phyloP scores from a whole-genome alignment of 2,113 vertebrate genomes.

The Pollachius pollachius region DNA sequence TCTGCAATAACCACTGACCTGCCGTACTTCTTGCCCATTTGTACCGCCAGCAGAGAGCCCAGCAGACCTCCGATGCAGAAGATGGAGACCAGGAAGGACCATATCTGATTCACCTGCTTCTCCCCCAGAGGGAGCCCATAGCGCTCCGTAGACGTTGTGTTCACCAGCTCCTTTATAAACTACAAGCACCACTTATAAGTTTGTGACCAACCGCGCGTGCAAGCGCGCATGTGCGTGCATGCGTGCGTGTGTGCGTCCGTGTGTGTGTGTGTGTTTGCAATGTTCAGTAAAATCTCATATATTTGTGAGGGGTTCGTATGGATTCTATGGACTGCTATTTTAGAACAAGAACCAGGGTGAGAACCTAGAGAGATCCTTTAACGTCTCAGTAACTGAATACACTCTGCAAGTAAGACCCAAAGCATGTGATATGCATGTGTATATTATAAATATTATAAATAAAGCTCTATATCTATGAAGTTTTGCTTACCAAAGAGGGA shows the following conservation, averaged over 20 bases:
- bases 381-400: too few relatives aligned
- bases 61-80: conserved; percentile 69
- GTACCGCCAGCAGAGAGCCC: conserved; percentile 35
- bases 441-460: too few relatives aligned
- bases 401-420: too few relatives aligned
- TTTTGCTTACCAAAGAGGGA: conserved; percentile 75
- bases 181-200: conserved; percentile 30
- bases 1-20: conserved; percentile 50
- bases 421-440: too few relatives aligned
- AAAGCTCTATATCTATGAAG: background rate
- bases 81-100: conserved; percentile 72
- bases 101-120: conserved; percentile 68
- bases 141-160: conserved; percentile 59
- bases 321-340: too few relatives aligned
- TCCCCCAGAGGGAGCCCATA: conserved; percentile 50
- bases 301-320: too few relatives aligned
- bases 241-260: too few relatives aligned
- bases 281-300: too few relatives aligned
- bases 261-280: too few relatives aligned
- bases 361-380: too few relatives aligned
- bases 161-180: conserved; percentile 72
- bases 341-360: too few relatives aligned
- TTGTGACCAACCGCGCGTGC: background rate
- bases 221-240: background rate
- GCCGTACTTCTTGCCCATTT: conserved; percentile 43